These are phyloP conservation scores for Ectemnius lituratus DNA, from an alignment of 2,888 invertebrate genomes.

Conservation along the genomic window DNA sequence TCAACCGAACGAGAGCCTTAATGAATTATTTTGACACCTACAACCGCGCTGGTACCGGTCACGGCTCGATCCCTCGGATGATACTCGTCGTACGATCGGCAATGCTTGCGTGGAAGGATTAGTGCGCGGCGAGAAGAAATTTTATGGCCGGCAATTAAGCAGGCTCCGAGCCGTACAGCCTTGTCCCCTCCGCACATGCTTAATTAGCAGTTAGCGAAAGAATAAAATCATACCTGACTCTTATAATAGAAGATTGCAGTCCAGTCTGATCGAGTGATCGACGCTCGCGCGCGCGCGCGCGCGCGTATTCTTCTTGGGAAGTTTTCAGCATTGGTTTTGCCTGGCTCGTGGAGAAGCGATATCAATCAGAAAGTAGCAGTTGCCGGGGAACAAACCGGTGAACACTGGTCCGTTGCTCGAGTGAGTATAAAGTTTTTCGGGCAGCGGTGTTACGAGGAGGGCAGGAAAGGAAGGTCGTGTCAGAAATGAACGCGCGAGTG, in stretches of 20 bases:
- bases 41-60: neutral
- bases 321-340: neutral
- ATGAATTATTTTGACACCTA: slow-evolving; percentile 7
- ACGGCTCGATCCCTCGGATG: neutral
- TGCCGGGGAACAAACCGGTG: neutral
- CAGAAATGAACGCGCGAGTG: slow-evolving; percentile 3
- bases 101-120: no score
- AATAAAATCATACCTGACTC: no score
- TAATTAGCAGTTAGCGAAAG: slow-evolving; percentile 30
- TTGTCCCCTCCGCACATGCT: slow-evolving; percentile 22
- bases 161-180: slow-evolving; percentile 3
- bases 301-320: neutral
- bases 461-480: neutral
- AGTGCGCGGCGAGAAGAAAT: slow-evolving; percentile 14
- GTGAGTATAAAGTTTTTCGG: neutral
- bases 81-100: no score
- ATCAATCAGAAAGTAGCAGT: slow-evolving; percentile 2
- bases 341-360: neutral
- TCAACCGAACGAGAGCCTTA: neutral
- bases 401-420: neutral
- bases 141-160: slow-evolving; percentile 26
- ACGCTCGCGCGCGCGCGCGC: neutral
- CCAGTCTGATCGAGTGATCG: neutral
- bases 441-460: neutral
- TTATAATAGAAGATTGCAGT: slow-evolving; percentile 6